These are phyloP conservation scores for Drosophila mimetica DNA, from an alignment of 2,888 invertebrate species.

Conservation along the genomic window DNA sequence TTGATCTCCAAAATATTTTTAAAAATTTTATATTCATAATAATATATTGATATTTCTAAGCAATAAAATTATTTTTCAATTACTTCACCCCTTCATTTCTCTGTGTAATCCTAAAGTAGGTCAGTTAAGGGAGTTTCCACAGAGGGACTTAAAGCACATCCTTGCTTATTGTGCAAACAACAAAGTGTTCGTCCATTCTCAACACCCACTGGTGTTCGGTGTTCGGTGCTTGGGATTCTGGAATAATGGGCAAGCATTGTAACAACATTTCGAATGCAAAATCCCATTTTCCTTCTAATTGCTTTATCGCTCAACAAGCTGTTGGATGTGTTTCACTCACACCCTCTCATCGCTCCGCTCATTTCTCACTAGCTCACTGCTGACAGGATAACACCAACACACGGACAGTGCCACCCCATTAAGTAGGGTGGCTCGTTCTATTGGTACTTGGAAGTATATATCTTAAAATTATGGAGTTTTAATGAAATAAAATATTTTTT, in stretches of 20 bases:
- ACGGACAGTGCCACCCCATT: not conserved
- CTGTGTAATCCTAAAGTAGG: constrained; percentile 58
- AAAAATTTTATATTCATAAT: no score
- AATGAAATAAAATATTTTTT: no score
- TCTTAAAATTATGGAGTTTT: not conserved
- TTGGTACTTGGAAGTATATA: not conserved
- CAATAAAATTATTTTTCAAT: no score
- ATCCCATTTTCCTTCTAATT: constrained; percentile 81
- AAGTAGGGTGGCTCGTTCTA: constrained; percentile 20
- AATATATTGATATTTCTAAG: no score
- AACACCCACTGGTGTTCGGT: constrained; percentile 18
- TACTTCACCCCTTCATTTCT: not conserved
- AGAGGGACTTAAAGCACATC: constrained; percentile 70
- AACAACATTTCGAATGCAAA: constrained; percentile 77
- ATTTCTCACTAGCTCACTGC: constrained; percentile 66
- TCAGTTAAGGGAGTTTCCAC: constrained; percentile 65
- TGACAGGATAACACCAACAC: constrained; percentile 54
- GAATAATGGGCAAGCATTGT: constrained; percentile 54
- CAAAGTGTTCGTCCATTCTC: constrained; percentile 49
- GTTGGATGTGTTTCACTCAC: constrained; percentile 56
- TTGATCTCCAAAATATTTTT: no score
- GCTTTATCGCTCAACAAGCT: constrained; percentile 82
- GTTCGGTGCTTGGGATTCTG: constrained; percentile 24
- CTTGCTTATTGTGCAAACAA: constrained; percentile 76
- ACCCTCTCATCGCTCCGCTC: constrained; percentile 55